Evolutionary conservation across 2,113 vertebrate species (phyloP).

Genomic region (Silurus meridionalis): DNA sequence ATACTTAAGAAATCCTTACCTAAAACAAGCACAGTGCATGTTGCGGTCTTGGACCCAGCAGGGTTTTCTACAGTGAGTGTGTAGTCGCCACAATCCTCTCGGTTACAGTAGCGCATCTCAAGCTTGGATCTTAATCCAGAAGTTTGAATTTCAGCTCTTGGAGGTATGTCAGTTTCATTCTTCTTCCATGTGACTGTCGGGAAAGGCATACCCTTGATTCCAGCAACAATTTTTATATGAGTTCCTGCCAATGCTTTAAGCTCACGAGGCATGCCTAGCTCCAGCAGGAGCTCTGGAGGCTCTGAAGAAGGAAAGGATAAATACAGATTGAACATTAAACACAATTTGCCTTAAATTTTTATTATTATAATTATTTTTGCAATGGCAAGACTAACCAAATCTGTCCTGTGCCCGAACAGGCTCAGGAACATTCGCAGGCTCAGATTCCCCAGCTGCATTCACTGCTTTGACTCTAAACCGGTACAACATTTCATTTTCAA

Average conservation of each 20-base stretch:
- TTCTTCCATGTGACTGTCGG: constrained; percentile 95
- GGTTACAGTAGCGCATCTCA: constrained; percentile 89
- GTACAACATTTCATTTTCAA: constrained; percentile 87
- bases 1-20: constrained; percentile 67
- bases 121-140: constrained; percentile 86
- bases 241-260: constrained; percentile 87
- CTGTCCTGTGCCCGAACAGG: constrained; percentile 89
- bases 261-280: constrained; percentile 93
- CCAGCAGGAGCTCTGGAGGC: constrained; percentile 90
- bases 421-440: constrained; percentile 84
- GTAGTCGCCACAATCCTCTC: constrained; percentile 89
- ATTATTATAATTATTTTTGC: not conserved
- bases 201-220: constrained; percentile 92
- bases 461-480: constrained; percentile 91
- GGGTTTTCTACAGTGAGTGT: constrained; percentile 94
- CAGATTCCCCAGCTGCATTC: constrained; percentile 92
- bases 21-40: constrained; percentile 89
- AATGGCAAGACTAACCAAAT: constrained; percentile 79
- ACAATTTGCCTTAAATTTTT: not conserved
- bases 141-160: constrained; percentile 87
- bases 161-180: constrained; percentile 84
- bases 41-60: constrained; percentile 88
- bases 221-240: constrained; percentile 86
- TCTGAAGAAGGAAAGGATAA: constrained; percentile 66
- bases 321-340: not conserved